Conservation (phyloP, 1,140 invertebrate species). For the Drosophila pallidifrons region DNA sequence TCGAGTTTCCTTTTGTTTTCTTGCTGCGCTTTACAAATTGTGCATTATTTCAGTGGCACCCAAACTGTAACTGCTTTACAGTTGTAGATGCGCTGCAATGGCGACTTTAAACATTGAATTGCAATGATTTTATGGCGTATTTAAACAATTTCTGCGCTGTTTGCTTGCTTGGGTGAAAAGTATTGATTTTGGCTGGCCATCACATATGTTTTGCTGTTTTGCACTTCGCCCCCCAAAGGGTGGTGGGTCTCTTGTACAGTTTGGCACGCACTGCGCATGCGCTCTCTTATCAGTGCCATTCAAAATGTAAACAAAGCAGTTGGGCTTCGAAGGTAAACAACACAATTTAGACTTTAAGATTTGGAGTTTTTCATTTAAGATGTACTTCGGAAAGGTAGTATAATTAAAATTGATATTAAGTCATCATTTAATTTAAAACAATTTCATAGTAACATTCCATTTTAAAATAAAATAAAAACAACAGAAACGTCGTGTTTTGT, state of each 20-base stretch:
- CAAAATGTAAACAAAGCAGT: constrained; percentile 1
- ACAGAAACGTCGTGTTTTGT: constrained; percentile 18
- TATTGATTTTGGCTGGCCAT: constrained; percentile 73
- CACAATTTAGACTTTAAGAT: no score
- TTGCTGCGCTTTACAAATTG: constrained; percentile 2
- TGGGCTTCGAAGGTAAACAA: no score
- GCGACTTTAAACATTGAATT: not conserved
- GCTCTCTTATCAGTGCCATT: constrained; percentile 62
- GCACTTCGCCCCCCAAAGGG: constrained; percentile 12
- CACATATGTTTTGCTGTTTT: constrained; percentile 66
- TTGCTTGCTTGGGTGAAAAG: constrained; percentile 46
- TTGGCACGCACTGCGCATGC: constrained; percentile 64
- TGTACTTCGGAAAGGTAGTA: no score
- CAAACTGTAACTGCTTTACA: constrained; percentile 25
- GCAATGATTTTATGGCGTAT: constrained; percentile 19
- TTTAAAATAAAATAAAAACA: constrained; percentile 23
- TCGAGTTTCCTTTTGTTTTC: not conserved
- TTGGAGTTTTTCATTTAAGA: no score
- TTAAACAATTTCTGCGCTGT: constrained; percentile 46
- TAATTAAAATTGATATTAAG: no score
- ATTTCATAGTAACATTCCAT: not conserved
- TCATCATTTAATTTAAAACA: no score
- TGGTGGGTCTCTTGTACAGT: constrained; percentile 56
- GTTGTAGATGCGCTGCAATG: constrained; percentile 3
- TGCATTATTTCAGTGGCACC: constrained; percentile 2